Conservation (phyloP, 1,140 invertebrate genomes). For the Intoshia linei region DNA sequence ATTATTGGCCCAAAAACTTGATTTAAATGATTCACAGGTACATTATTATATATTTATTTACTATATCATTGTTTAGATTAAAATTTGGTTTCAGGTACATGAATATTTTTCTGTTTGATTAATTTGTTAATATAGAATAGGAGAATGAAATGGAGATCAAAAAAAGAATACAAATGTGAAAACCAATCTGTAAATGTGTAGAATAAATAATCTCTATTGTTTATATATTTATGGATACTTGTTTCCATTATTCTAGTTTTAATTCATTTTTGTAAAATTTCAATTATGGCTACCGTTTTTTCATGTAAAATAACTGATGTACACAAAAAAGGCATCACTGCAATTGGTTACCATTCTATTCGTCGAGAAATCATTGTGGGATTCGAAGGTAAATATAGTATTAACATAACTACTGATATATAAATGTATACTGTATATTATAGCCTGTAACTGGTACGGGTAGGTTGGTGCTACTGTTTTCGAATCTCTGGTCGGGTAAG, state of each 20-base stretch:
- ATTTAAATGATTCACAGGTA: conserved; percentile 53
- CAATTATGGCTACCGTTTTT: too few relatives aligned
- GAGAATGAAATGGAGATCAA: background rate
- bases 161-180: background rate
- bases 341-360: conserved; percentile 16
- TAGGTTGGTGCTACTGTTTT: too few relatives aligned
- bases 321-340: conserved; percentile 17
- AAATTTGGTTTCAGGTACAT: background rate
- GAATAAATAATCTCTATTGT: background rate
- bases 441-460: too few relatives aligned
- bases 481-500: too few relatives aligned
- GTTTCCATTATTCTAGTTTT: too few relatives aligned
- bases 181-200: background rate
- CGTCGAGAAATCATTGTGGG: conserved; percentile 19
- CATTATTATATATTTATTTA: conserved; percentile 4
- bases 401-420: too few relatives aligned
- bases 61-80: background rate
- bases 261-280: too few relatives aligned
- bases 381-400: conserved; percentile 22
- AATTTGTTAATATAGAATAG: background rate
- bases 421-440: too few relatives aligned
- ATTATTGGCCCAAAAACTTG: conserved; percentile 67
- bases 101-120: background rate
- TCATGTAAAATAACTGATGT: too few relatives aligned
- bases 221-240: conserved; percentile 2